phyloP scores from a whole-genome alignment of 2,888 invertebrate genomes.

The Chymomyza amoena region DNA sequence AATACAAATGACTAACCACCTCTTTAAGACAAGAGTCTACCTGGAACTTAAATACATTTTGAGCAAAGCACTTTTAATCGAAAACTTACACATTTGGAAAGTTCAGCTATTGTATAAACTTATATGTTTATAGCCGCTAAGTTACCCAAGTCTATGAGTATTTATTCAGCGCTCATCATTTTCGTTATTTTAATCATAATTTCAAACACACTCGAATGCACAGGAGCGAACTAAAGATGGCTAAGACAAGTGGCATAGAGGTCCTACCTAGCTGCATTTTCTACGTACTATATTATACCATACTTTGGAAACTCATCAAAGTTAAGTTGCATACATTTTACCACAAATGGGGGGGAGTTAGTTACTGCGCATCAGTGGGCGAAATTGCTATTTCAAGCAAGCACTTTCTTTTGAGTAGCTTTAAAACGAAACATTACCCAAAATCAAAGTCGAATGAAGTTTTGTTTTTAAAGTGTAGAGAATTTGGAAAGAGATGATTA shows the following conservation, averaged over 20 bases:
- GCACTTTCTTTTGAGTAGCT: not conserved
- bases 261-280: not conserved
- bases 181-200: constrained; percentile 63
- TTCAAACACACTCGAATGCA: constrained; percentile 41
- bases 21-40: not conserved
- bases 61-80: not conserved
- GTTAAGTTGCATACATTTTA: constrained; percentile 43
- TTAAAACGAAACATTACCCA: not conserved
- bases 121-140: not conserved
- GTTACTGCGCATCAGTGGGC: not conserved
- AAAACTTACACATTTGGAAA: not conserved
- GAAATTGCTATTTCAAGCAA: not conserved
- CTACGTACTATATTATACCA: not conserved
- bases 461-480: too few species aligned
- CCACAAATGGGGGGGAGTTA: constrained; percentile 2
- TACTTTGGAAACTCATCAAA: constrained; percentile 65
- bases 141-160: not conserved
- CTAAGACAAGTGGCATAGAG: constrained; percentile 28
- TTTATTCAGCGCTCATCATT: constrained; percentile 33
- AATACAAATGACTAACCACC: too few species aligned
- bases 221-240: constrained; percentile 6
- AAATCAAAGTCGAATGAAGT: not conserved
- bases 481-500: too few species aligned
- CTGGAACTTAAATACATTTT: not conserved
- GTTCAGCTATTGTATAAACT: not conserved